phyloP scores from a whole-genome alignment of 2,888 invertebrate species.

The Theretra japonica region DNA sequence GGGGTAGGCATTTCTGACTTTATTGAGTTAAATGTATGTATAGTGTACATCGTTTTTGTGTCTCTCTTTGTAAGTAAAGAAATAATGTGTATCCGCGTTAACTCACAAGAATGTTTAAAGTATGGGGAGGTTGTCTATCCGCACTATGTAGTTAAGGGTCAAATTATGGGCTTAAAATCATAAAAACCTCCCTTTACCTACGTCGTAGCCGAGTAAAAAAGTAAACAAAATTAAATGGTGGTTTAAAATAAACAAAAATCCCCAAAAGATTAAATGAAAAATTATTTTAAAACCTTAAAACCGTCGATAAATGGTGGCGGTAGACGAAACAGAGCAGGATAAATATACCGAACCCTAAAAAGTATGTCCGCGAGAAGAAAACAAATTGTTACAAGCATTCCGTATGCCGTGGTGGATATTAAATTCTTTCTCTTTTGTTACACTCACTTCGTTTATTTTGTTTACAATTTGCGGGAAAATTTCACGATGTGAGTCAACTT shows the following conservation, averaged over 20 bases:
- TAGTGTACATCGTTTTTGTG: too few relatives aligned
- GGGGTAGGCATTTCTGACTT: too few relatives aligned
- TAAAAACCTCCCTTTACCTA: too few relatives aligned
- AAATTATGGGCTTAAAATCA: too few relatives aligned
- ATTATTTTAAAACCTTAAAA: neutral
- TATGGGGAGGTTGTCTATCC: too few relatives aligned
- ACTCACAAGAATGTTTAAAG: too few relatives aligned
- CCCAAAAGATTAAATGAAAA: conserved; percentile 5
- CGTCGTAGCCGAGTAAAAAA: too few relatives aligned
- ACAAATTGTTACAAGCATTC: conserved; percentile 75
- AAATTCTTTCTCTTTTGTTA: conserved; percentile 77
- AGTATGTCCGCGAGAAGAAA: conserved; percentile 69
- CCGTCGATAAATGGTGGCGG: conserved; percentile 36
- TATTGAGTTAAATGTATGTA: too few relatives aligned
- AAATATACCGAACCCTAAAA: conserved; percentile 63
- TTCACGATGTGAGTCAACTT: conserved; percentile 62
- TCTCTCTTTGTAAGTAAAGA: too few relatives aligned
- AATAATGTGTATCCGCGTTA: too few relatives aligned
- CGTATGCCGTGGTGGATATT: conserved; percentile 74
- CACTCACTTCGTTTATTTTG: conserved; percentile 69
- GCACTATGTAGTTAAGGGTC: too few relatives aligned
- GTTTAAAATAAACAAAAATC: neutral
- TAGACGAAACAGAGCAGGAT: conserved; percentile 48
- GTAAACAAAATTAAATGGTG: too few relatives aligned
- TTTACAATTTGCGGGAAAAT: conserved; percentile 67